phyloP scores from a whole-genome alignment of 2,888 invertebrate genomes.

The Caenorhabditis zanzibari region DNA sequence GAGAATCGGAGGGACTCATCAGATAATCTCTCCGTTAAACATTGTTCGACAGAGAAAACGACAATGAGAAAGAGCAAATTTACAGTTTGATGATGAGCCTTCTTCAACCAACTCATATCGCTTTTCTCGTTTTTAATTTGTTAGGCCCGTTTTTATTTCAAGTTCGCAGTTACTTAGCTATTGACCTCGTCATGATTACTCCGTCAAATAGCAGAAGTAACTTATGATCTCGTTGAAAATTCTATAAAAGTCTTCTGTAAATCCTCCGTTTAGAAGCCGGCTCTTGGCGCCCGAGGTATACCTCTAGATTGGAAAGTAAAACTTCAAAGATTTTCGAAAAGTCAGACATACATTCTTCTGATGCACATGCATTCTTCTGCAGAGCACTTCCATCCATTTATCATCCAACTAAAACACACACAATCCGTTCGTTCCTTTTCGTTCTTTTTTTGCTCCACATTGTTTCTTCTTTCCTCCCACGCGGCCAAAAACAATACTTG shows the following conservation, averaged over 20 bases:
- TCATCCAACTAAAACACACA: conserved; percentile 39
- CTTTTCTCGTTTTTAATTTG: conserved; percentile 30
- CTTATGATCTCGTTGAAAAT: no score
- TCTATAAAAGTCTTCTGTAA: no score
- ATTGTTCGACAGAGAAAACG: conserved; percentile 61
- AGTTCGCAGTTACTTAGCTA: background rate
- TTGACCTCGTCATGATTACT: no score
- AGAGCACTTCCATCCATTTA: conserved; percentile 32
- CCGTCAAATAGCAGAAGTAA: no score
- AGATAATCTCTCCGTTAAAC: conserved; percentile 56
- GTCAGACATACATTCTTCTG: background rate
- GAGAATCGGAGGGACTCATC: conserved; percentile 5
- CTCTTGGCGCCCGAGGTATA: no score
- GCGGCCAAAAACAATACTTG: conserved; percentile 57
- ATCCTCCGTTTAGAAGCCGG: no score
- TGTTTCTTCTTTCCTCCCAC: conserved; percentile 38
- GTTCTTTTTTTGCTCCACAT: conserved; percentile 2
- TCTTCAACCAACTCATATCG: conserved; percentile 25
- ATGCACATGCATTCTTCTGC: conserved; percentile 23
- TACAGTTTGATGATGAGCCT: conserved; percentile 58
- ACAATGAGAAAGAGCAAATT: conserved; percentile 53
- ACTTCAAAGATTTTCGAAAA: background rate
- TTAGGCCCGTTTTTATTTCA: conserved; percentile 1
- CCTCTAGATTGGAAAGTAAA: background rate
- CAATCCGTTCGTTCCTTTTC: conserved; percentile 14